A percentile compares a stretch with the other conserved stretches of the same genome.
These are phyloP conservation scores for Mesocentrotus franciscanus DNA, from an alignment of 53 echinoderm and acorn worm species.

Conservation along the genomic window DNA sequence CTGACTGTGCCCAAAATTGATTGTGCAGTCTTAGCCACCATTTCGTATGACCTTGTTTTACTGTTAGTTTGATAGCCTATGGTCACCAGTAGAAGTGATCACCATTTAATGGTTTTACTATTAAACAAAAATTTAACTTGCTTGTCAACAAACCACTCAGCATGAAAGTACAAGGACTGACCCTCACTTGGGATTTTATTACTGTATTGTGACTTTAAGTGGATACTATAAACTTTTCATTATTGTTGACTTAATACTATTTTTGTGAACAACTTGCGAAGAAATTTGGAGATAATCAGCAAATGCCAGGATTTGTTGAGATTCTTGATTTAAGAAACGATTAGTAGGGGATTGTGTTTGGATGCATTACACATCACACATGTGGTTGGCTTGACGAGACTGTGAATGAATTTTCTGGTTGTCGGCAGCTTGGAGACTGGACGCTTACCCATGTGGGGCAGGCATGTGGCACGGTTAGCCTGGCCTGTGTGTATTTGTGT, in stretches of 20 bases:
- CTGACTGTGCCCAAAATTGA: background rate
- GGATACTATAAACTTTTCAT: background rate
- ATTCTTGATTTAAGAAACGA: background rate
- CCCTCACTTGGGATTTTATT: background rate
- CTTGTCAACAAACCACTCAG: background rate
- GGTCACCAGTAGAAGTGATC: slow-evolving; percentile 23
- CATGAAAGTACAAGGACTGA: slow-evolving; percentile 12
- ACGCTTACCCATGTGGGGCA: slow-evolving; percentile 49
- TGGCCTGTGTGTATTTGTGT: slow-evolving; percentile 54
- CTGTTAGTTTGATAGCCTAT: background rate
- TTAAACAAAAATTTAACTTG: background rate
- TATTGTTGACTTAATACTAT: background rate
- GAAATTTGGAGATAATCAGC: background rate
- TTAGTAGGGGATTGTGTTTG: slow-evolving; percentile 6
- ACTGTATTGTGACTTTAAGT: background rate
- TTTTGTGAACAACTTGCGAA: background rate
- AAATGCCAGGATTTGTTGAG: background rate
- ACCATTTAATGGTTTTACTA: background rate
- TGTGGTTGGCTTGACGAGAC: slow-evolving; percentile 16
- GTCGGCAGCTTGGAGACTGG: background rate
- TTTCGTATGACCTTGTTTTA: background rate
- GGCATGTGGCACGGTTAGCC: slow-evolving; percentile 49
- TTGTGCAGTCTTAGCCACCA: background rate
- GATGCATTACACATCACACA: slow-evolving; percentile 35
- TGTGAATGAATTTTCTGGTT: slow-evolving; percentile 24